Evolutionary conservation across 2,888 invertebrate species (phyloP).

Genomic region (Nasonovia ribisnigri): DNA sequence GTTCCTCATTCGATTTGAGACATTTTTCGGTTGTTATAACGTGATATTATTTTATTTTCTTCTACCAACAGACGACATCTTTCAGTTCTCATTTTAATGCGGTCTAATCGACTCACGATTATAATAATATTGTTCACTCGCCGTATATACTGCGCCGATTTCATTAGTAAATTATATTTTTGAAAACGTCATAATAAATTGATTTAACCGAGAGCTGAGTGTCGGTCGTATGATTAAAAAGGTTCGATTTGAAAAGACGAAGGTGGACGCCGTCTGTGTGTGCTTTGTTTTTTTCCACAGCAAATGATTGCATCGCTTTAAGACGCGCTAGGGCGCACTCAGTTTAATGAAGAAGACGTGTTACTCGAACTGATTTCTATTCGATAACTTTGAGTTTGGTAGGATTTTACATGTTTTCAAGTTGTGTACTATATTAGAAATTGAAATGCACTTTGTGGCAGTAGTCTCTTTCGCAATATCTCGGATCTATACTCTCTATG

Average conservation of each 20-base stretch:
- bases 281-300: background rate
- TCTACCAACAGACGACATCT: background rate
- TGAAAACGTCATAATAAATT: background rate
- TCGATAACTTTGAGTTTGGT: background rate
- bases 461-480: background rate
- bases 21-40: background rate
- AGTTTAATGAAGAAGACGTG: background rate
- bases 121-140: background rate
- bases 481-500: background rate
- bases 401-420: background rate
- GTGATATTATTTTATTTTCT: background rate
- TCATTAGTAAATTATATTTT: background rate
- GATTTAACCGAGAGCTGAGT: background rate
- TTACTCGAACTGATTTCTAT: background rate
- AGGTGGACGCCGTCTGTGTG: background rate
- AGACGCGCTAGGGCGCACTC: background rate
- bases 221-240: background rate
- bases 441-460: background rate
- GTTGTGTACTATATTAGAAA: background rate
- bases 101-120: background rate
- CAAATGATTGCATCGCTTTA: background rate
- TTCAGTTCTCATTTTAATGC: background rate
- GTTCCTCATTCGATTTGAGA: background rate
- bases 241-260: background rate
- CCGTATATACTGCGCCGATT: background rate